Base-by-base conservation (phyloP, 2,888 invertebrate species). In the Clunio marinus region DNA sequence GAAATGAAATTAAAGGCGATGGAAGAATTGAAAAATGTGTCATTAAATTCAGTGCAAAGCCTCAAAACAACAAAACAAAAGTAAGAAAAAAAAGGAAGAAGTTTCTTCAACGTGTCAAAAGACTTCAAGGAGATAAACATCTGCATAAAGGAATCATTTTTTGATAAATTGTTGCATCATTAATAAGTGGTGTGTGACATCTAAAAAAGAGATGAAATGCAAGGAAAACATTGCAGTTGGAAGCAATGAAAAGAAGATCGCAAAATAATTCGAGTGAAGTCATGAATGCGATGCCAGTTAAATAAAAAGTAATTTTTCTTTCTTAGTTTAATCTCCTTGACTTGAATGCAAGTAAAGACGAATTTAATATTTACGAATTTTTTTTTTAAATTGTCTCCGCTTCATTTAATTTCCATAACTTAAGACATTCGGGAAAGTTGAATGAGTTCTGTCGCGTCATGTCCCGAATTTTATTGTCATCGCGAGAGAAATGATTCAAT, bases 91-190 rank as follows among this genome's bases (percentile, higher is more conserved):
- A 10, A 10, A 55, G n/a, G n/a, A 57, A 57, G 20, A 57, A n/a
- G n/a, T 17, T 22, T 51, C 51, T 51, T 51, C 51, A n/a, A 51
- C 28, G 46, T 65, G 63, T 46, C 63, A 65, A 65, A 65, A 24
- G 63, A 65, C 41, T n/a, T n/a, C n/a, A 27, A 22, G 28, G 17
- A 35, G 46, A 65, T 65, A 66, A 66, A 28, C 66, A 66, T 66
- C 66, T 66, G 66, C 66, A 66, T 66, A 66, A 66, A 46, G 51
- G 25, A 27, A 15, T 15, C 24, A n/a, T 27, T 15, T 25, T 63
- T 45, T 68, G 68, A 68, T 68, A 68, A 68, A 68, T 68, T 68
- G 68, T 58, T 41, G 45, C 41, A 68, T 68, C 68, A 68, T 68
- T 68, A 68, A 58, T 68, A 68, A 68, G 66, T 66, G 55, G 55